These are phyloP conservation scores for Cygnus atratus DNA, from an alignment of 2,113 vertebrate genomes.

Conservation along the genomic window DNA sequence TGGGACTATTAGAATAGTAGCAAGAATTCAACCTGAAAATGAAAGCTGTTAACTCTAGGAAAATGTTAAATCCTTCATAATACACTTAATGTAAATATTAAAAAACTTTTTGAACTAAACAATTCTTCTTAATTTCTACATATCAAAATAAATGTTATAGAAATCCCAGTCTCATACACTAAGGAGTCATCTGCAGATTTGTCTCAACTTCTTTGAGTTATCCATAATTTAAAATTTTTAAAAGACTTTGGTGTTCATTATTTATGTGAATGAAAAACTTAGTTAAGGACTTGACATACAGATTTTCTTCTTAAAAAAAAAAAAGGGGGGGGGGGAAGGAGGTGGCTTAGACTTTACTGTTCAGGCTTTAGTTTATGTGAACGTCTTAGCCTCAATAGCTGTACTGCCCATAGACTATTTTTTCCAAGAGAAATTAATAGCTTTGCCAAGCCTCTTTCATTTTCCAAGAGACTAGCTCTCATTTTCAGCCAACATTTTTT, in stretches of 20 bases:
- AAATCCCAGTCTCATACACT: neutral
- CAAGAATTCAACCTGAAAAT: neutral
- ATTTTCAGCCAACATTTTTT: neutral
- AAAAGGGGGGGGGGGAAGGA: neutral
- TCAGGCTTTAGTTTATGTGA: neutral
- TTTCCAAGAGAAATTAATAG: constrained; percentile 2
- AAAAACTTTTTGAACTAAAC: neutral
- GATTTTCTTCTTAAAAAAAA: neutral
- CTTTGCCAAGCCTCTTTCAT: neutral
- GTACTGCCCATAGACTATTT: neutral
- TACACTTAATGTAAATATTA: neutral
- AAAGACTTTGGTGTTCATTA: neutral
- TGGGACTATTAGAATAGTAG: neutral
- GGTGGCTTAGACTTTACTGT: neutral
- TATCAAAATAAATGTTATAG: neutral
- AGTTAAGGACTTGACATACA: neutral
- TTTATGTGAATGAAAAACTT: neutral
- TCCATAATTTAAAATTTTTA: neutral
- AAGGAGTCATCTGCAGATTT: neutral
- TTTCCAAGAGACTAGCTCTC: neutral
- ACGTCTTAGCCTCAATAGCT: neutral
- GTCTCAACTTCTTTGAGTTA: neutral
- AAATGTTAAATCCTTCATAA: neutral
- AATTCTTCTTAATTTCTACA: neutral
- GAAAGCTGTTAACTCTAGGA: neutral